Evolutionary conservation across 2,888 invertebrate species (phyloP).

Genomic region (Pteria penguin): DNA sequence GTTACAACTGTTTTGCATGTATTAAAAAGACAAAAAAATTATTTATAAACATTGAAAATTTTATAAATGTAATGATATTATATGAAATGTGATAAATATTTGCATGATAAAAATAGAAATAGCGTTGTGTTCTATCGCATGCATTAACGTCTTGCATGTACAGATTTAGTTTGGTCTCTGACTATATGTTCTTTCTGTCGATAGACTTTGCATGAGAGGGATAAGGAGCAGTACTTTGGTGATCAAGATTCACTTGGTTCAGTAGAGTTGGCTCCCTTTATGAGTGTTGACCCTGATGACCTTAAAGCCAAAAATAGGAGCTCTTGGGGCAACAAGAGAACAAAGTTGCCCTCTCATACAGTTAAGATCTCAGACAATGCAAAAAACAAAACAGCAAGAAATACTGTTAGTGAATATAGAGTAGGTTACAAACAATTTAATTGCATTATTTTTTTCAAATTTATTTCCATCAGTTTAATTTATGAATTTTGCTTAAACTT

Average conservation of each 20-base stretch:
- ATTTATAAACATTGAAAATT: too few species aligned
- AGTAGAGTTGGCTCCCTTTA: conserved; percentile 57
- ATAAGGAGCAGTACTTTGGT: neutral
- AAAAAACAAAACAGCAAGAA: neutral
- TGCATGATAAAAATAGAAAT: too few species aligned
- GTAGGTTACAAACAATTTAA: too few species aligned
- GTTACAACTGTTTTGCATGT: too few species aligned
- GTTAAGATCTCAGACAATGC: neutral
- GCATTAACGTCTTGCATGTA: too few species aligned
- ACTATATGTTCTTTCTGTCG: conserved; percentile 16
- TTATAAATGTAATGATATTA: too few species aligned
- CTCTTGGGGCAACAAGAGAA: neutral
- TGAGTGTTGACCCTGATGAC: conserved; percentile 34
- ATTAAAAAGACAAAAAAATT: too few species aligned
- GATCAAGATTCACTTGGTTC: conserved; percentile 60
- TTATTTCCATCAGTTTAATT: too few species aligned
- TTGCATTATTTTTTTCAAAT: too few species aligned
- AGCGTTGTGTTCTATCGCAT: too few species aligned
- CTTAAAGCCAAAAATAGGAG: neutral
- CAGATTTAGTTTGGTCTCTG: conserved; percentile 7
- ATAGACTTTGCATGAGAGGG: neutral
- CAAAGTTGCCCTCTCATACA: neutral
- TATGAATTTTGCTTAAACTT: too few species aligned
- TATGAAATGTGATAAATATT: too few species aligned
- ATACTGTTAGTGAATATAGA: neutral